Evolutionary conservation across 2,888 invertebrate species (phyloP).

Genomic region (Agelastica alni): DNA sequence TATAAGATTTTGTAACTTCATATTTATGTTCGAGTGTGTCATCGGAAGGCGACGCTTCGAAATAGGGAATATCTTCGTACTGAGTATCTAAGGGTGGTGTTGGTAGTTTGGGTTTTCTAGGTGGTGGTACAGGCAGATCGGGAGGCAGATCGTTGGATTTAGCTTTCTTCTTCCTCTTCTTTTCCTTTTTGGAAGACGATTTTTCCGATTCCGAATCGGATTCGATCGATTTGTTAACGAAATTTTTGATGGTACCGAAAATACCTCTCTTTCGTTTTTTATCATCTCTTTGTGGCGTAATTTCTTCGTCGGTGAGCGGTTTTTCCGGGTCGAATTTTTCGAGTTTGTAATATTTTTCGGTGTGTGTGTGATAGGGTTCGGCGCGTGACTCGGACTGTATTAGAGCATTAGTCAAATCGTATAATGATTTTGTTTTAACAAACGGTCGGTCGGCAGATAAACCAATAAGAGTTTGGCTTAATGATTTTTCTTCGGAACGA

Average conservation of each 20-base stretch:
- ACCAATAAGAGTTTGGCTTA: constrained; percentile 35
- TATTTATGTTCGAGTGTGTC: constrained; percentile 29
- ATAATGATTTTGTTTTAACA: constrained; percentile 39
- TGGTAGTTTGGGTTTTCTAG: constrained; percentile 50
- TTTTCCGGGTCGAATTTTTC: constrained; percentile 25
- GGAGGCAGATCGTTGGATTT: constrained; percentile 41
- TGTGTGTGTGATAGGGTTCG: constrained; percentile 47
- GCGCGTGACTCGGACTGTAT: constrained; percentile 52
- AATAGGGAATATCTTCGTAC: constrained; percentile 50
- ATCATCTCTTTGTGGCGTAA: constrained; percentile 43
- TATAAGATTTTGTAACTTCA: constrained; percentile 9
- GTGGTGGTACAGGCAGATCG: constrained; percentile 40
- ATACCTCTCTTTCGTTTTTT: constrained; percentile 52
- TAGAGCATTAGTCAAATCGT: constrained; percentile 53
- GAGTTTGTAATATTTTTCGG: constrained; percentile 38
- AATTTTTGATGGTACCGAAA: constrained; percentile 54
- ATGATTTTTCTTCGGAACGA: constrained; percentile 46
- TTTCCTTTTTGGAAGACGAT: constrained; percentile 49
- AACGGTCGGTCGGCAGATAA: constrained; percentile 32
- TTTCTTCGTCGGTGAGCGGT: constrained; percentile 37
- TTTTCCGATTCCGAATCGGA: constrained; percentile 56
- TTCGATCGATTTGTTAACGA: constrained; percentile 53
- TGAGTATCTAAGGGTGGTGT: constrained; percentile 47
- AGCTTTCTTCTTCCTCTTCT: constrained; percentile 44
- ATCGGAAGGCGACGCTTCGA: constrained; percentile 47